Percentiles rank a stretch among this genome's conserved stretches.
Evolutionary conservation across 2,888 invertebrate species (phyloP).

Genomic region (Fabriciana adippe): DNA sequence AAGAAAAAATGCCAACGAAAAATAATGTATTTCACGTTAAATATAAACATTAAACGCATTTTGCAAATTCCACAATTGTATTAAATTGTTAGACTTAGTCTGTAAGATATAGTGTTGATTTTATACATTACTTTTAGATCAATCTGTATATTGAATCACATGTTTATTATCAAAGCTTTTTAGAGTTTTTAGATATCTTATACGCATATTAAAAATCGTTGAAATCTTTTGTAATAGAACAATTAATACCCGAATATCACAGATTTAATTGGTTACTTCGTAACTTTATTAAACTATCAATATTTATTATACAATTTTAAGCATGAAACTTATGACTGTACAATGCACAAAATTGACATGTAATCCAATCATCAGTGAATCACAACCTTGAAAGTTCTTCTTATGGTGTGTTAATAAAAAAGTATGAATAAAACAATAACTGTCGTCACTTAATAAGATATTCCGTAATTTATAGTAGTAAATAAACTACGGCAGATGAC

Average conservation of each 20-base stretch:
- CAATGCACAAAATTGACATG: constrained; percentile 8
- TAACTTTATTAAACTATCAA: too few species aligned
- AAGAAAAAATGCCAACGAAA: neutral
- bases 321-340: neutral
- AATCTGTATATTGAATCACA: too few species aligned
- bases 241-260: too few species aligned
- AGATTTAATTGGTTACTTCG: too few species aligned
- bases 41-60: neutral
- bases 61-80: constrained; percentile 4
- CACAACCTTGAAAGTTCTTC: constrained; percentile 26
- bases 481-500: constrained; percentile 4
- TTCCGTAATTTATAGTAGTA: constrained; percentile 24
- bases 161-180: too few species aligned
- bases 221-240: neutral
- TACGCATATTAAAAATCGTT: neutral
- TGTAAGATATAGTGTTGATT: too few species aligned
- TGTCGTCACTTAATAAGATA: constrained; percentile 30
- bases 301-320: neutral
- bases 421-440: constrained; percentile 35
- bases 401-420: constrained; percentile 31
- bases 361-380: constrained; percentile 6
- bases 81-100: too few species aligned
- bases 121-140: too few species aligned
- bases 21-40: constrained; percentile 1
- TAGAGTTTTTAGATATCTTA: too few species aligned